Conservation (phyloP, 2,113 vertebrate genomes). For the Poeciliopsis retropinna region DNA sequence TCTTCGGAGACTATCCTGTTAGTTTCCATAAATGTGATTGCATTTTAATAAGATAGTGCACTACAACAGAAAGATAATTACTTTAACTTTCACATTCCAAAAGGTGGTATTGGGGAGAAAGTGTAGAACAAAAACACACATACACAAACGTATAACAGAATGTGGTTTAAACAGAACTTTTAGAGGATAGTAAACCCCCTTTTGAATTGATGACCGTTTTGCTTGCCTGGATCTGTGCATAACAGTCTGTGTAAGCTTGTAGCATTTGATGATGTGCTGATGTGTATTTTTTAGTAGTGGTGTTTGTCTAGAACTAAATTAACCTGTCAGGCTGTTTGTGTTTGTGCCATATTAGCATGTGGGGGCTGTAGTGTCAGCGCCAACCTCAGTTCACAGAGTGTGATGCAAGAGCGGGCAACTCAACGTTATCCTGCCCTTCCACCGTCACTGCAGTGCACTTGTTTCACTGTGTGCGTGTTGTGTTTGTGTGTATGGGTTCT, state of each 20-base stretch:
- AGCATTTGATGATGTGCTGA: conserved; percentile 66
- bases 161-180: conserved; percentile 37
- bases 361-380: conserved; percentile 69
- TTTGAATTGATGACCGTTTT: conserved; percentile 43
- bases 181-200: conserved; percentile 20
- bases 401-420: conserved; percentile 76
- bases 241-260: conserved; percentile 41
- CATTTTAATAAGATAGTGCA: conserved; percentile 24
- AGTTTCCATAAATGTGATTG: conserved; percentile 29
- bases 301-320: conserved; percentile 76
- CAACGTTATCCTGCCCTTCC: conserved; percentile 67
- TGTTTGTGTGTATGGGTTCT: conserved; percentile 19
- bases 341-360: conserved; percentile 73
- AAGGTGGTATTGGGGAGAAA: conserved; percentile 34
- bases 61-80: conserved; percentile 41
- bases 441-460: conserved; percentile 36
- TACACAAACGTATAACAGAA: neutral
- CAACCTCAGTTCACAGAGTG: conserved; percentile 60
- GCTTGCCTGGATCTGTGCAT: conserved; percentile 16
- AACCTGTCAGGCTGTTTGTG: conserved; percentile 78
- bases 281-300: conserved; percentile 63
- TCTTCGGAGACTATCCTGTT: conserved; percentile 41
- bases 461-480: neutral
- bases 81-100: conserved; percentile 21
- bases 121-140: neutral